Base-by-base conservation (phyloP, 1,140 invertebrate genomes). In the Pectinophora gossypiella region DNA sequence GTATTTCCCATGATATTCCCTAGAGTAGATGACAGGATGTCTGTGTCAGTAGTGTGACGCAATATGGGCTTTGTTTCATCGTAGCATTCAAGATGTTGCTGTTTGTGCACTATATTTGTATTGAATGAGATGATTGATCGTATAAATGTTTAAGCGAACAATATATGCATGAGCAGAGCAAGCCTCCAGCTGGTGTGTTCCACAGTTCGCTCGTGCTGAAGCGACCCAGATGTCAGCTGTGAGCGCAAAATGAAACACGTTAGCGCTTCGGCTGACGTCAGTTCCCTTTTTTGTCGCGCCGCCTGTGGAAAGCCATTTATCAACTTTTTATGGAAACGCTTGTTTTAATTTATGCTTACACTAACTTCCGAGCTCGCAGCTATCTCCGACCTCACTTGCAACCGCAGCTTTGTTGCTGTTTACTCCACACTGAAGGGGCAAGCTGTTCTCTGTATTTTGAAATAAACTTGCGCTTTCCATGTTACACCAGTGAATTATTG, bases 271-370 rank as follows among this genome's bases (percentile, higher is more conserved):
- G 66, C 68, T 75, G 76, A 72, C 79, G 76, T 67, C 72, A 72
- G 71, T 68, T 72, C 65, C 67, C 72, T 77, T 86, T 85, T 86
- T 79, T 80, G 77, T 75, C 75, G 64, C 57, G 63, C 74, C 72
- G 76, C 71, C 75, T 80, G 81, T 71, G 74, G 68, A 86, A 68
- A 61, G 64, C 76, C 79, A 86, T 85, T 86, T 83, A 84, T 86
- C 83, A 86, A 85, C 76, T 85, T 86, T 85, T 86, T 86, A 78
- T 79, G 71, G 73, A 69, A 83, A 82, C 70, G 65, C 77, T 86
- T 83, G 79, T 83, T 82, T 86, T 85, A 86, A 85, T 85, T 85
- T 86, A 86, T 85, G 79, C 83, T 81, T 68, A 76, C 71, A 73
- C 73, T 72, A 83, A 81, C 75, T 86, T 81, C 67, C 64, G 62